phyloP scores from a whole-genome alignment of 2,888 invertebrate genomes.

The Eilema caniola region DNA sequence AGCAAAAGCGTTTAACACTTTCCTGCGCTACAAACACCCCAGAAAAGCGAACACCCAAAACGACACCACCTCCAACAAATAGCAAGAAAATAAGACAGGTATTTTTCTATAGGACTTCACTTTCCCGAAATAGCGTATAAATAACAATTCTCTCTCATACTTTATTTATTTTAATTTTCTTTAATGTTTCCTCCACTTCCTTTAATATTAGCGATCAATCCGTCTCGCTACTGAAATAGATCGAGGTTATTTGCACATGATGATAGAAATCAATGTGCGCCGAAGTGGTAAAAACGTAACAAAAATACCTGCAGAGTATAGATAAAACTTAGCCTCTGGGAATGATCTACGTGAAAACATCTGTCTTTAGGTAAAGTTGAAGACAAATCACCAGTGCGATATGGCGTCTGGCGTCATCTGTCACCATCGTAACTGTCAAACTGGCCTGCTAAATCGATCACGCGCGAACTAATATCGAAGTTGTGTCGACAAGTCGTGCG shows the following conservation, averaged over 20 bases:
- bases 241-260: constrained; percentile 25
- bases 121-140: constrained; percentile 21
- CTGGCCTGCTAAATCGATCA: constrained; percentile 83
- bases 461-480: constrained; percentile 85
- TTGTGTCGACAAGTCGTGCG: constrained; percentile 69
- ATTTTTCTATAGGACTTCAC: constrained; percentile 20
- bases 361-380: constrained; percentile 69
- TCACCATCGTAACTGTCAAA: constrained; percentile 85
- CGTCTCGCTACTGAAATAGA: constrained; percentile 19
- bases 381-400: constrained; percentile 82
- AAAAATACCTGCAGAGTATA: constrained; percentile 25
- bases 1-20: constrained; percentile 83
- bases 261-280: constrained; percentile 26
- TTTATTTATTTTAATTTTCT: constrained; percentile 21
- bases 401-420: constrained; percentile 82
- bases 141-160: constrained; percentile 4
- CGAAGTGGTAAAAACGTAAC: constrained; percentile 29
- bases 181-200: constrained; percentile 10
- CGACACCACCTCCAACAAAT: constrained; percentile 38
- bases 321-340: constrained; percentile 36
- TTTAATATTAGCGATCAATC: constrained; percentile 26
- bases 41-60: constrained; percentile 50
- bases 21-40: constrained; percentile 60
- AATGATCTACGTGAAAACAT: constrained; percentile 54
- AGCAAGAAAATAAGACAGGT: constrained; percentile 33